Base-by-base conservation (phyloP, 2,113 vertebrate genomes). In the Vidua chalybeata region DNA sequence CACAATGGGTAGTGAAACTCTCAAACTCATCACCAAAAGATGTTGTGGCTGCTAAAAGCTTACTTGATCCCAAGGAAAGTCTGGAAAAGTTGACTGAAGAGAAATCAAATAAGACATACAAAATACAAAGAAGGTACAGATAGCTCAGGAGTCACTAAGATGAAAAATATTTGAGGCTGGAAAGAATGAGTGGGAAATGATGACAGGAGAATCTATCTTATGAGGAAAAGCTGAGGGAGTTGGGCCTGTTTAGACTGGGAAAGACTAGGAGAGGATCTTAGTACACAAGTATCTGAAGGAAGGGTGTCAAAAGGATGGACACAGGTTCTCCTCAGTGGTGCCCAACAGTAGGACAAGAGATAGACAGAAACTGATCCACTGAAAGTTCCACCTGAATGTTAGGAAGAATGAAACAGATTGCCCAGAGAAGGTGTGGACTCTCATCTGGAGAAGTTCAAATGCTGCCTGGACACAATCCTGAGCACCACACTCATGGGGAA, bases 121-220 rank as follows among this genome's bases (percentile, higher is more conserved):
- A 94, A 96, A 93, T 49, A 87, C 87, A 93, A 95, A 96, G 64
- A 94, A 72, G 56, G 31, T 84, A 88, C 89, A 97, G 89, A 95
- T 41, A 92, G 41, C 51, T 80, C 48, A 81, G 56, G 39, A 93
- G 61, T 74, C 27, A 9, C 27, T 73, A 63, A 90, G 58, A 30
- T 61, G 41, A 92, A 86, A 90, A 89, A 66, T 75, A 68, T 68
- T 90, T 71, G 59, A 89, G 39, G 24, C n/a, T 94, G 89, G 86
- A 93, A 97, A 92, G 13, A 77, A 93, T 73, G 77, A 93, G 14
- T 15, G 17, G n/a, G 35, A 80, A 92, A 77, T 33, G 2, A 62
- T 84, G 80, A 63, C 43, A 71, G 49, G 19, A 77, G 27, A 31
- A 64, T 71, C 64, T 64, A 33, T 84, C 49, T 56, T 71, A 51